Conservation (phyloP, 2,113 vertebrate genomes). For the Pantherophis guttatus region DNA sequence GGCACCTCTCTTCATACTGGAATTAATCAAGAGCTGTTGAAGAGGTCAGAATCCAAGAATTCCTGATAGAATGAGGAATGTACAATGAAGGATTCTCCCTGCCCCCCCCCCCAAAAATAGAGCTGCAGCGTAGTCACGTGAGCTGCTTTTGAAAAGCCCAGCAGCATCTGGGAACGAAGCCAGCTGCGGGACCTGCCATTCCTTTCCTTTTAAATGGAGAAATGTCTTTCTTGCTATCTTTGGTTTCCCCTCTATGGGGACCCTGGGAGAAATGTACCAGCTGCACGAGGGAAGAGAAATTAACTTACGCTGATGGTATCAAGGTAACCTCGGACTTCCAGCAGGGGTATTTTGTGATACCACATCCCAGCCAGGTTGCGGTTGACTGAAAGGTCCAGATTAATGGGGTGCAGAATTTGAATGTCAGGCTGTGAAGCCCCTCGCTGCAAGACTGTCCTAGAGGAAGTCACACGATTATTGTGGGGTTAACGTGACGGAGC, state of each 20-base stretch:
- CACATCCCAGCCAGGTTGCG: slow-evolving; percentile 87
- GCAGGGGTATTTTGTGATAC: slow-evolving; percentile 82
- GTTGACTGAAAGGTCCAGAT: slow-evolving; percentile 82
- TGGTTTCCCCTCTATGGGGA: background rate
- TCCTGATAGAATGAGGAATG: no score
- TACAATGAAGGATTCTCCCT: background rate
- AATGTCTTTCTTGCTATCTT: background rate
- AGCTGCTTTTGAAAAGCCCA: background rate
- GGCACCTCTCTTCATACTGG: background rate
- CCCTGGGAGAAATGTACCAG: background rate
- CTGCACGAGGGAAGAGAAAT: background rate
- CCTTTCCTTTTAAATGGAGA: background rate
- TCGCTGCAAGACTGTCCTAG: slow-evolving; percentile 72
- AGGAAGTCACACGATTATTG: background rate
- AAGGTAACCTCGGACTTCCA: slow-evolving; percentile 84
- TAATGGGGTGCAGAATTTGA: slow-evolving; percentile 88
- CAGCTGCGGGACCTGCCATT: background rate
- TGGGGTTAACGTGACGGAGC: background rate
- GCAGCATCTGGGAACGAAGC: no score
- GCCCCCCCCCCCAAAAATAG: background rate
- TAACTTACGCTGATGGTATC: slow-evolving; percentile 83
- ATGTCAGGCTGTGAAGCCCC: slow-evolving; percentile 70
- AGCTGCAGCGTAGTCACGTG: background rate
- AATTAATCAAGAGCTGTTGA: background rate
- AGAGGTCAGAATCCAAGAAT: background rate